phyloP scores from a whole-genome alignment of 2,888 invertebrate species.

The Halictus ligatus region DNA sequence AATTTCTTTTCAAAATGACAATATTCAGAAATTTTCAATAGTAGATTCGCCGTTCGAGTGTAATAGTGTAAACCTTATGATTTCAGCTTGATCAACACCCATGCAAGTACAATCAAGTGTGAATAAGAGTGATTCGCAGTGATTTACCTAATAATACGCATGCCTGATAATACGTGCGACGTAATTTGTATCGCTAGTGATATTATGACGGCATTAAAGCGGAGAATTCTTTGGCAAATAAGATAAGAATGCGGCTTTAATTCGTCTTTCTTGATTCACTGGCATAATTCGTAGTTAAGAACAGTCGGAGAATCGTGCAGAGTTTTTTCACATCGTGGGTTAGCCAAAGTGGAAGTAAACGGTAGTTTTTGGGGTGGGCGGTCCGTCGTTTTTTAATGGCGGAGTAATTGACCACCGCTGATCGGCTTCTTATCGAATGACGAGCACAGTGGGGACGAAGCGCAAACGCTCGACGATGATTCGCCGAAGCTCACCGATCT shows the following conservation, averaged over 20 bases:
- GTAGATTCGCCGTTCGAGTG: too few relatives aligned
- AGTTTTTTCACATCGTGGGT: too few relatives aligned
- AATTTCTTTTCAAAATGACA: not conserved
- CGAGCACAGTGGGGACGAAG: not conserved
- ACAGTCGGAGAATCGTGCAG: not conserved
- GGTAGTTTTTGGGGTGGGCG: too few relatives aligned
- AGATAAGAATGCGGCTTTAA: not conserved
- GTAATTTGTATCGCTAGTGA: not conserved
- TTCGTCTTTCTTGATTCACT: not conserved
- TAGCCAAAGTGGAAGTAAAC: too few relatives aligned
- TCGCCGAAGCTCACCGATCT: conserved; percentile 6
- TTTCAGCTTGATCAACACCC: too few relatives aligned
- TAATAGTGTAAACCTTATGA: too few relatives aligned
- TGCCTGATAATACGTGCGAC: too few relatives aligned
- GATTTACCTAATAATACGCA: too few relatives aligned
- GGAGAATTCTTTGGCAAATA: not conserved
- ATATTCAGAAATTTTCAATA: too few relatives aligned
- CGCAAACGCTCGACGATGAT: conserved; percentile 18
- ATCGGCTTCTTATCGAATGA: not conserved
- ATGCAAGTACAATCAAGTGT: too few relatives aligned
- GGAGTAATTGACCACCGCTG: not conserved
- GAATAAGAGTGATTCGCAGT: too few relatives aligned
- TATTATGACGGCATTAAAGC: not conserved
- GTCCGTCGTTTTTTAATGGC: not conserved
- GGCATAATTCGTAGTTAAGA: not conserved